Evolutionary conservation across 2,888 invertebrate species (phyloP), one percentile per base, ranked within the genome.

Genomic region (Pseudeuparius sepicola): DNA sequence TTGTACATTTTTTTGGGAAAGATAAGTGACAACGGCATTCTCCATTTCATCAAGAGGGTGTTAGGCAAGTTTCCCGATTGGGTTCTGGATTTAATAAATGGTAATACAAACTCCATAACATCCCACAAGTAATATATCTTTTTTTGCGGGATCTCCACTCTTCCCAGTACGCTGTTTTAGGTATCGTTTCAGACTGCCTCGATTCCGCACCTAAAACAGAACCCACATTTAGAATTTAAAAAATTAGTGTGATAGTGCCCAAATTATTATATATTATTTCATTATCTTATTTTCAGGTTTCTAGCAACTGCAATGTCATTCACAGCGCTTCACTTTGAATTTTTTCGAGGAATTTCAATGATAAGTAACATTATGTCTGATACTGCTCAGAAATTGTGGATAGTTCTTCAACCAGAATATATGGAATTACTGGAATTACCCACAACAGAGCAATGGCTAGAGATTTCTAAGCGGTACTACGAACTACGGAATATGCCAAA

Each of bases 301-400:
- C 24, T 38, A 36, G 38, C 38, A 23, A 38, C 38, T 16, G 35
- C 29, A 20, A 37, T 31, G 31, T 31, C 5, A 4, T 33, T 33
- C 14, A 11, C 30, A 28, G 30, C 29, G 25, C 25, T 36, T 36
- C 34, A 36, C 24, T 36, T 35, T 33, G 34, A 36, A 33, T 36
- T 36, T 35, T 36, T 14, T 36, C 20, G 25, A 37, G 37, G 34
- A 37, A 34, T 37, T 33, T 37, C 37, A 37, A 36, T 25, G 24
- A 36, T 37, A 36, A 35, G 34, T 14, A 34, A 16, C 24, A 37
- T 37, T 34, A 37, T 37, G 34, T 27, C 34, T 20, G 35, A 39
- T 36, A 39, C 25, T 39, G 39, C 39, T 43, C n/a, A n/a, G n/a
- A n/a, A n/a, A n/a, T n/a, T n/a, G n/a, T n/a, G 41, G 43, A 31